Evolutionary conservation across 1,140 invertebrate species (phyloP).

Genomic region (Panagrolaimus sp.): DNA sequence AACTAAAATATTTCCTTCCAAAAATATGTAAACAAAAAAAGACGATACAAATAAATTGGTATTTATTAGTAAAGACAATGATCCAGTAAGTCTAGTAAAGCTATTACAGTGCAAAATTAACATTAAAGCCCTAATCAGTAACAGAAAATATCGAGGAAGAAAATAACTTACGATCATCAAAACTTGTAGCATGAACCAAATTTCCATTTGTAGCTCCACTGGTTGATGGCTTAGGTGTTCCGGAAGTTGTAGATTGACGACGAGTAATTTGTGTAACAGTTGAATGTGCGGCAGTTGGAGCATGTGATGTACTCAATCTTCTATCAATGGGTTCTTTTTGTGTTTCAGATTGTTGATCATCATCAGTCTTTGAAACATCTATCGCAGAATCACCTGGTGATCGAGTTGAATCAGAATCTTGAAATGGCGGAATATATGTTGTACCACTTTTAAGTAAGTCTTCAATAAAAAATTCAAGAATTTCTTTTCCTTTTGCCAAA

Average conservation of each 20-base stretch:
- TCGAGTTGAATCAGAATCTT: slow-evolving; percentile 35
- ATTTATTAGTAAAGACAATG: too few species aligned
- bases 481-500: slow-evolving; percentile 85
- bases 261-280: not conserved
- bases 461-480: slow-evolving; percentile 83
- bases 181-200: slow-evolving; percentile 13
- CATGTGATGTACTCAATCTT: not conserved
- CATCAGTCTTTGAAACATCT: slow-evolving; percentile 38
- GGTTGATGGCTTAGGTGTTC: slow-evolving; percentile 1
- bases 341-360: slow-evolving; percentile 16
- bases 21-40: too few species aligned
- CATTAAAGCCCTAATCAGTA: too few species aligned
- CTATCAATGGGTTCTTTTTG: not conserved
- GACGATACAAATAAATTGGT: too few species aligned
- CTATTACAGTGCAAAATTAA: too few species aligned
- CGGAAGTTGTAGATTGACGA: not conserved
- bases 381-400: slow-evolving; percentile 53
- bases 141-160: not conserved
- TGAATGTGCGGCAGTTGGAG: not conserved
- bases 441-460: slow-evolving; percentile 75
- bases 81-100: too few species aligned
- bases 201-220: slow-evolving; percentile 7
- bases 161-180: slow-evolving; percentile 18
- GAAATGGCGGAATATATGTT: slow-evolving; percentile 64
- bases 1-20: too few species aligned